A percentile compares a stretch with the other conserved stretches of the same genome.
These are phyloP conservation scores for Octonoba sinensis DNA, from an alignment of 2,888 invertebrate species.

Conservation along the genomic window DNA sequence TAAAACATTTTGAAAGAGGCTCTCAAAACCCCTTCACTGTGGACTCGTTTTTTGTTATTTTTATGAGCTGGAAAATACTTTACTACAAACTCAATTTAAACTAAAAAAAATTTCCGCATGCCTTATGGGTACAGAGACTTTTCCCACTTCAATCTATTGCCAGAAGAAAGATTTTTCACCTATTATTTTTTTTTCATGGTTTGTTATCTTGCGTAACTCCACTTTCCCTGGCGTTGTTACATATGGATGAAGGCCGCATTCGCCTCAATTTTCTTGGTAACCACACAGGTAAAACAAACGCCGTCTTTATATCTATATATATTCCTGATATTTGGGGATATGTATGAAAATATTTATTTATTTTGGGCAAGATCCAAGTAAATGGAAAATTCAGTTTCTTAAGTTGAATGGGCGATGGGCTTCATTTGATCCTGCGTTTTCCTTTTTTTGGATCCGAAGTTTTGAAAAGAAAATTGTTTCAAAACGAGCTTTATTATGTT, in stretches of 20 bases:
- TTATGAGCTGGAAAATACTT: slow-evolving; percentile 30
- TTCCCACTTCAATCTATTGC: slow-evolving; percentile 60
- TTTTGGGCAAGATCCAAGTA: slow-evolving; percentile 32
- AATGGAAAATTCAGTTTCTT: slow-evolving; percentile 48
- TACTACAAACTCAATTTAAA: slow-evolving; percentile 51
- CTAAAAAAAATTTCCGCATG: slow-evolving; percentile 46
- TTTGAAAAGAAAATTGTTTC: too few species aligned
- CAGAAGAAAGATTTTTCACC: slow-evolving; percentile 50
- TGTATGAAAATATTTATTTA: slow-evolving; percentile 53
- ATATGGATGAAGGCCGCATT: slow-evolving; percentile 48
- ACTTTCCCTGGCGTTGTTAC: slow-evolving; percentile 43
- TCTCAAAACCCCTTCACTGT: too few species aligned
- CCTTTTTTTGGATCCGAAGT: too few species aligned
- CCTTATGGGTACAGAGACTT: slow-evolving; percentile 39
- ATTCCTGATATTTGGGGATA: slow-evolving; percentile 5
- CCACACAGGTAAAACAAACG: slow-evolving; percentile 56
- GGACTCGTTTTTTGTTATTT: slow-evolving; percentile 11
- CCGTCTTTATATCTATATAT: slow-evolving; percentile 29
- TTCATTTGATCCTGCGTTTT: too few species aligned
- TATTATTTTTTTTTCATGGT: slow-evolving; percentile 17
- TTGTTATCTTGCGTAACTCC: too few species aligned
- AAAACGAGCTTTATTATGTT: too few species aligned
- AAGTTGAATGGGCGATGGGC: slow-evolving; percentile 25
- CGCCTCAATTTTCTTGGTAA: slow-evolving; percentile 19
- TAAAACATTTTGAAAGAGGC: slow-evolving; percentile 22